Evolutionary conservation across 23 tunicate species (phyloP), one percentile per base, ranked within the genome.

Genomic region (Ascidia mentula): DNA sequence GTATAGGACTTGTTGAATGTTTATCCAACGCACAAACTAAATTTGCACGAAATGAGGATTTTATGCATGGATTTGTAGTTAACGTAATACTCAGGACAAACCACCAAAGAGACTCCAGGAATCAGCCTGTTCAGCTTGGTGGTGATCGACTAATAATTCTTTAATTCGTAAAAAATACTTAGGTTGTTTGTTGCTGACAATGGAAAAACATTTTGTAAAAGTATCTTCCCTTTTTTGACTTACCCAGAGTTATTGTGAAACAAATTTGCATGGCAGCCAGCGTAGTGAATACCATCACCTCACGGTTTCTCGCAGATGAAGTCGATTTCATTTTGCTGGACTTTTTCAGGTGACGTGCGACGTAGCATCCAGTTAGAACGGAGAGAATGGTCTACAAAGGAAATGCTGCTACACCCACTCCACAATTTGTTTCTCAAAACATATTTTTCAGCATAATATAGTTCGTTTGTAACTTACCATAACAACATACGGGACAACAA

Each of bases 231-330:
- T n/a, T n/a, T n/a, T n/a, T n/a, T 45, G 3, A 70, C 38, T 70
- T 70, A 70, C 74, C 74, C 38, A 70, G 32, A 4, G 74, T 70
- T 70, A 70, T 34, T 28, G 74, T 70, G 32, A 34, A 70, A 17
- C 74, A 35, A 28, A 70, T 3, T 34, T 70, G 74, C 74, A 70
- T 70, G 74, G 39, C 6, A 34, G 74, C 74, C 37, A 70, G 18
- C 22, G 74, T 32, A 31, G 39, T 31, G 32, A 34, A 70, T 31
- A 70, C 74, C 37, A 34, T 32, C 8, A 70, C 74, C 30, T 70
- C 74, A 7, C 74, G 74, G 8, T 70, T 33, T 33, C 38, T 70
- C 36, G 39, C 74, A 70, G 38, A 22, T 9, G 38, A 34, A 28
- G 38, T 70, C 18, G 38, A 34, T 12, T 34, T 33, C n/a, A 70